phyloP scores from a whole-genome alignment of 2,797 vertebrate species.

The Acipenser oxyrinchus region DNA sequence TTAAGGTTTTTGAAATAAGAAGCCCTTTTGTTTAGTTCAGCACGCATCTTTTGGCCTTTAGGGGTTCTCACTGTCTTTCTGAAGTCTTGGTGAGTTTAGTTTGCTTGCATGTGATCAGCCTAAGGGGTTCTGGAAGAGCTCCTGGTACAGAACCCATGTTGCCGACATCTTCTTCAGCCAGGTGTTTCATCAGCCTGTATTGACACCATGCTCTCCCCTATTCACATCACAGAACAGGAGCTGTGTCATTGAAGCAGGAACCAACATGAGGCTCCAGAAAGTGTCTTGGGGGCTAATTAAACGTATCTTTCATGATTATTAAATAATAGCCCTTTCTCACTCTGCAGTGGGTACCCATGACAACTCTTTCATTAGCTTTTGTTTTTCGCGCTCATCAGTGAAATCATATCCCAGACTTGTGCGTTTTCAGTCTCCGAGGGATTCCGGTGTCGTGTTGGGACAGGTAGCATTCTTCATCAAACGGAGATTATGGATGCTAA shows the following conservation, averaged over 20 bases:
- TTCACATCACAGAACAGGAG: too few species aligned
- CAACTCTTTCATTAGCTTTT: constrained; percentile 5
- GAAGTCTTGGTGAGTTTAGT: background rate
- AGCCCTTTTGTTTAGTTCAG: background rate
- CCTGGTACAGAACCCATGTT: too few species aligned
- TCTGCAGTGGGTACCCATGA: constrained; percentile 10
- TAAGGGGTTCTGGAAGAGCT: background rate
- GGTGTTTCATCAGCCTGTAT: too few species aligned
- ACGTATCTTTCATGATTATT: constrained; percentile 14
- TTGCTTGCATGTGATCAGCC: background rate
- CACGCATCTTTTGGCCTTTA: background rate
- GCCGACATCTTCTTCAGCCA: too few species aligned
- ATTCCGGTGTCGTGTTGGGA: constrained; percentile 4
- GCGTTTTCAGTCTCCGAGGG: constrained; percentile 1
- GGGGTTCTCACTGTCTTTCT: background rate
- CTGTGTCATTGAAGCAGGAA: constrained; percentile 2
- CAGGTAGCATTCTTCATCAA: constrained; percentile 5
- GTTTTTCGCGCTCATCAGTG: constrained; percentile 5
- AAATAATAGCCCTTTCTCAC: constrained; percentile 19
- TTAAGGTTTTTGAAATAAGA: background rate
- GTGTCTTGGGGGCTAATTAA: constrained; percentile 17
- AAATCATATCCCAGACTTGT: constrained; percentile 10
- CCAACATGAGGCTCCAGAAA: background rate
- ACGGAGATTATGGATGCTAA: constrained; percentile 1
- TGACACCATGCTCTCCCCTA: too few species aligned